A percentile compares a stretch with the other conserved stretches of the same genome.
These are phyloP conservation scores for Cavia porcellus DNA, from an alignment of 2,113 vertebrate species.

Conservation along the genomic window DNA sequence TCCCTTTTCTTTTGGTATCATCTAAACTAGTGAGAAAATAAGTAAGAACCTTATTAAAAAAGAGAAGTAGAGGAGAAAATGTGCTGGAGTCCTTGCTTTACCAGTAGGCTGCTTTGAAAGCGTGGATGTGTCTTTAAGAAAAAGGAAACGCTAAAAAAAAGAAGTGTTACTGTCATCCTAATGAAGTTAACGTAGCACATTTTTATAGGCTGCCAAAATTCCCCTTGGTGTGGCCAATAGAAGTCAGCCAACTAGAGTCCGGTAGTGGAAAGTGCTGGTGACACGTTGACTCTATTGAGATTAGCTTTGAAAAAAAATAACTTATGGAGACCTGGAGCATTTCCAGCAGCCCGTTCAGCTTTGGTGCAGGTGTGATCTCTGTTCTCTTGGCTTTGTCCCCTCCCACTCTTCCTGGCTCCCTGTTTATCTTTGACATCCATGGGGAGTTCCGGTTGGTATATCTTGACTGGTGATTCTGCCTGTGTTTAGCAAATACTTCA, in stretches of 20 bases:
- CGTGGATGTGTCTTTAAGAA: not conserved
- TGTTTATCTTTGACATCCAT: not conserved
- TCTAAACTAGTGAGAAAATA: slow-evolving; percentile 30
- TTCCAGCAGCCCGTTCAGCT: not conserved
- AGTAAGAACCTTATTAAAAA: slow-evolving; percentile 46
- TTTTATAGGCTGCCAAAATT: not conserved
- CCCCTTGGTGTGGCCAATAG: not conserved
- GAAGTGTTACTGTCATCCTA: not conserved
- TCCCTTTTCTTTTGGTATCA: not conserved
- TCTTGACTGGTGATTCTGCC: not conserved
- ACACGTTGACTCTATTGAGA: not conserved
- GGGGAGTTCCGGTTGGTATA: not conserved
- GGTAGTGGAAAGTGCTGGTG: not conserved
- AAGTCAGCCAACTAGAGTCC: not conserved
- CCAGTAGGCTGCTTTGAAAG: slow-evolving; percentile 55
- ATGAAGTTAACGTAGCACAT: not conserved
- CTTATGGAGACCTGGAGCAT: not conserved
- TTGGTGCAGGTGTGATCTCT: not conserved
- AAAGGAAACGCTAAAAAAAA: not conserved
- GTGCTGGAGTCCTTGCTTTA: slow-evolving; percentile 48
- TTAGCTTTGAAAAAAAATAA: not conserved
- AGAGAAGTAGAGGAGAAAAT: not conserved
- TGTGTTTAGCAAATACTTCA: not conserved
- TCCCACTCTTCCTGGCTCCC: not conserved
- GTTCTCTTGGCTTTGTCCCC: not conserved